A percentile compares a stretch with the other conserved stretches of the same genome.
Evolutionary conservation across 2,888 invertebrate genomes (phyloP).

Genomic region (Drosophila prolongata): DNA sequence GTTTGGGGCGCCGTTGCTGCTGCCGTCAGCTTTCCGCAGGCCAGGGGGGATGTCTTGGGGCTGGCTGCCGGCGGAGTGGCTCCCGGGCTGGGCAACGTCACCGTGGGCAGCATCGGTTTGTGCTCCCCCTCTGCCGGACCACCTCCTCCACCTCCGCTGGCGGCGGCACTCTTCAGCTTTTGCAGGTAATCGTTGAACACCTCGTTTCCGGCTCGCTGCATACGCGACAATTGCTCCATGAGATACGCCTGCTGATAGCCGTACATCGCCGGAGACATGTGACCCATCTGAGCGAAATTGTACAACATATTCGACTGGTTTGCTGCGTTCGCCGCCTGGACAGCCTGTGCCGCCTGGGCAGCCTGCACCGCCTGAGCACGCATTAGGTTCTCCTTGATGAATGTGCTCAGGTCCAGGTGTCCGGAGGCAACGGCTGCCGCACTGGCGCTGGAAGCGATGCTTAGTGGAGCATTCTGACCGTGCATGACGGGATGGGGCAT

Average conservation of each 20-base stretch:
- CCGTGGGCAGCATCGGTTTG: constrained; percentile 69
- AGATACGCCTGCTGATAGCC: constrained; percentile 81
- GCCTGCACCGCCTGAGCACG: constrained; percentile 77
- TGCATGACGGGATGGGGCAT: constrained; percentile 53
- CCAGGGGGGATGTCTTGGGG: constrained; percentile 65
- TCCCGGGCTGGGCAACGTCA: constrained; percentile 58
- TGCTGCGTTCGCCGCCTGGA: constrained; percentile 59
- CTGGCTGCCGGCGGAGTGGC: constrained; percentile 50
- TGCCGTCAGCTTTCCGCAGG: constrained; percentile 41
- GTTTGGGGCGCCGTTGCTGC: constrained; percentile 47
- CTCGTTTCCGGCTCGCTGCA: constrained; percentile 82
- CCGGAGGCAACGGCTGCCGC: constrained; percentile 58
- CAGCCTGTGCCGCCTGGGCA: constrained; percentile 61
- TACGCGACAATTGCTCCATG: constrained; percentile 82
- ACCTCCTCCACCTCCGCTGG: not conserved
- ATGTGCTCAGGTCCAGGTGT: constrained; percentile 77
- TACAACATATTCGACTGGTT: constrained; percentile 74
- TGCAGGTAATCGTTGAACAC: constrained; percentile 82
- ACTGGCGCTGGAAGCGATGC: constrained; percentile 65
- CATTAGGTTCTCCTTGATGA: constrained; percentile 81
- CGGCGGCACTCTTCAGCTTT: constrained; percentile 70
- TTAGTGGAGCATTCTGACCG: constrained; percentile 65
- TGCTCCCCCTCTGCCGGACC: constrained; percentile 21
- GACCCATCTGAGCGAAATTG: constrained; percentile 65
- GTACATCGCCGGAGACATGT: constrained; percentile 72